Percentiles rank a stretch among this genome's conserved stretches.
Evolutionary conservation across 2,888 invertebrate species (phyloP).

Genomic region (Phyllotreta striolata): DNA sequence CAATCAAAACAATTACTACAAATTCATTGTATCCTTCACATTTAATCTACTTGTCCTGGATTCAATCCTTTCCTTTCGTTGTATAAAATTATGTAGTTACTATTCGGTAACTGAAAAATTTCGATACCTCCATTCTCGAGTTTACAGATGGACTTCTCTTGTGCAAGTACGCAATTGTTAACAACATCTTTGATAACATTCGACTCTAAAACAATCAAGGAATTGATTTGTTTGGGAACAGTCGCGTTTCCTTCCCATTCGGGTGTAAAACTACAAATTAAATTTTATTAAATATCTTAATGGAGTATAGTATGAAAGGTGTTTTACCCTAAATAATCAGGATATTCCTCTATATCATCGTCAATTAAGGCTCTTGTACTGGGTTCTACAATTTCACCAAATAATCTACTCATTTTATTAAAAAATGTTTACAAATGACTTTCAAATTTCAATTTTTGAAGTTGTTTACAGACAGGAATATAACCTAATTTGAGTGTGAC

Average conservation of each 20-base stretch:
- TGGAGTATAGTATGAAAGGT: constrained; percentile 15
- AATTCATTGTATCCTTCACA: constrained; percentile 2
- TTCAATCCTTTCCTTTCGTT: constrained; percentile 41
- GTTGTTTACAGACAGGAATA: not conserved
- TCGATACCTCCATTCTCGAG: constrained; percentile 41
- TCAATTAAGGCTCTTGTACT: constrained; percentile 56
- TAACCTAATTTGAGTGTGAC: no score
- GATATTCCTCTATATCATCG: constrained; percentile 54
- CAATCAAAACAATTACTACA: constrained; percentile 33
- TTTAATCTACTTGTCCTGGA: constrained; percentile 48
- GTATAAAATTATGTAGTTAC: constrained; percentile 45
- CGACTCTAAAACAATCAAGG: constrained; percentile 47
- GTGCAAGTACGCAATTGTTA: constrained; percentile 36
- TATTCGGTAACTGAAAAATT: constrained; percentile 39
- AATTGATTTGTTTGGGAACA: constrained; percentile 42
- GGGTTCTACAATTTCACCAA: constrained; percentile 60
- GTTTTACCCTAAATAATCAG: constrained; percentile 48
- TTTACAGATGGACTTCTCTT: constrained; percentile 34
- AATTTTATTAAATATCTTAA: constrained; percentile 3
- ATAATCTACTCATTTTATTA: constrained; percentile 42
- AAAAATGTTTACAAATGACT: constrained; percentile 26
- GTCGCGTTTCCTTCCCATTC: constrained; percentile 44
- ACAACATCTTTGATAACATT: constrained; percentile 39
- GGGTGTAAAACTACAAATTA: constrained; percentile 42
- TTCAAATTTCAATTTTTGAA: constrained; percentile 18